Evolutionary conservation across 2,888 invertebrate genomes (phyloP).

Genomic region (Papilio demoleus): DNA sequence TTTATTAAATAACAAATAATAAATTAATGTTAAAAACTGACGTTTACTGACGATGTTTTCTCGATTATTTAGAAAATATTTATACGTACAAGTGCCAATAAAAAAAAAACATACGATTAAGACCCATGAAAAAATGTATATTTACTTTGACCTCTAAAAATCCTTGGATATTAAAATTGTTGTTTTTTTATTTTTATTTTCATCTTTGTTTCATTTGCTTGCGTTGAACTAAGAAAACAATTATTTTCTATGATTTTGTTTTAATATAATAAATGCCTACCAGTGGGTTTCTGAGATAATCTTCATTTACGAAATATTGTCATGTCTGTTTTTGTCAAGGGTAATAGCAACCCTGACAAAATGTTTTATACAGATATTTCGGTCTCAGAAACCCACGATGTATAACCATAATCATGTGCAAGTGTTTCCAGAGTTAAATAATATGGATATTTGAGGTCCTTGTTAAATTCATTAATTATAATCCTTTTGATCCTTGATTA

Average conservation of each 20-base stretch:
- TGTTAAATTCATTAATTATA: neutral
- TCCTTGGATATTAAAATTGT: neutral
- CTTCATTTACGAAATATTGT: no score
- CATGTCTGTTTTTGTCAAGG: no score
- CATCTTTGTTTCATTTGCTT: no score
- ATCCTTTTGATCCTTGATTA: neutral
- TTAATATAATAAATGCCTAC: no score
- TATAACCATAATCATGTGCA: neutral
- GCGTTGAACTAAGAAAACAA: no score
- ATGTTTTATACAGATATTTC: no score
- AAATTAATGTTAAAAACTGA: neutral
- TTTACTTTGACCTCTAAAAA: neutral
- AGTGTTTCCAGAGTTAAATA: neutral
- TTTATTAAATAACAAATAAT: slow-evolving; percentile 15
- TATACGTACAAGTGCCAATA: neutral
- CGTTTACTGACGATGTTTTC: neutral
- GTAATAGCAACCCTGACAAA: no score
- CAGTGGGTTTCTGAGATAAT: no score
- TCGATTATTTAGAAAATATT: slow-evolving; percentile 2
- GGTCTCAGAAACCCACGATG: no score
- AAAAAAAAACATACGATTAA: neutral
- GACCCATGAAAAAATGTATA: neutral
- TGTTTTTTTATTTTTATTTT: neutral
- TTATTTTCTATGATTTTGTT: no score
- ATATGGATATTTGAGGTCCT: neutral